A percentile compares a stretch with the other conserved stretches of the same genome.
These are phyloP conservation scores for Drymodes brunneopygia DNA, from an alignment of 2,113 vertebrate genomes.

Conservation along the genomic window DNA sequence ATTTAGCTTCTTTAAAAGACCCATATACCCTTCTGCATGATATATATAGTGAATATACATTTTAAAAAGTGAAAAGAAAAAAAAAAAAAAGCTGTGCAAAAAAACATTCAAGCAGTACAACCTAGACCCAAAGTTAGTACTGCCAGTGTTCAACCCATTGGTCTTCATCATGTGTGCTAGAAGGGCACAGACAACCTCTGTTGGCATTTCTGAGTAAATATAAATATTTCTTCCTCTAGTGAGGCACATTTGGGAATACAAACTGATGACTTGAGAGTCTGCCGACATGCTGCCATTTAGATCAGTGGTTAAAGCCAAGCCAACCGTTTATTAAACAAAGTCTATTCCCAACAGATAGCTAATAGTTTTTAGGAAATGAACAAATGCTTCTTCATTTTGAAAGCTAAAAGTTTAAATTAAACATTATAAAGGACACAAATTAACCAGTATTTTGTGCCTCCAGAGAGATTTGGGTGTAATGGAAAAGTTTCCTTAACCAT, in stretches of 20 bases:
- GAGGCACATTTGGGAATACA: neutral
- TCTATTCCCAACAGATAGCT: neutral
- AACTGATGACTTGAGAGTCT: neutral
- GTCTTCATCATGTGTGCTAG: neutral
- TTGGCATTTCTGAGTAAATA: neutral
- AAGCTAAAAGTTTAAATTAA: neutral
- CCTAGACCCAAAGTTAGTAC: neutral
- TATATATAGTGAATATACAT: neutral
- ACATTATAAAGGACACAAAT: neutral
- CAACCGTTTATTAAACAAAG: neutral
- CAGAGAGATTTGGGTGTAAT: neutral
- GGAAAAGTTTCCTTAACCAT: neutral
- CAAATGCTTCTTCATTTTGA: neutral
- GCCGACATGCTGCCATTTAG: neutral
- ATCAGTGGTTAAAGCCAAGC: neutral
- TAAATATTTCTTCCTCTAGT: neutral
- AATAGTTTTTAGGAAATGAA: neutral
- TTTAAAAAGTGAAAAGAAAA: neutral
- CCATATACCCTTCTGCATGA: neutral
- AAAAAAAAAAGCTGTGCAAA: neutral
- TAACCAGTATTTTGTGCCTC: neutral
- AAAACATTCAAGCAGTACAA: neutral
- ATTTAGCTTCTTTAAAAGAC: neutral
- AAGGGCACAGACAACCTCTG: neutral
- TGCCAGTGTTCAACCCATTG: neutral